Conservation (phyloP, 2,113 vertebrate genomes). For the Pseudopipra pipra region DNA sequence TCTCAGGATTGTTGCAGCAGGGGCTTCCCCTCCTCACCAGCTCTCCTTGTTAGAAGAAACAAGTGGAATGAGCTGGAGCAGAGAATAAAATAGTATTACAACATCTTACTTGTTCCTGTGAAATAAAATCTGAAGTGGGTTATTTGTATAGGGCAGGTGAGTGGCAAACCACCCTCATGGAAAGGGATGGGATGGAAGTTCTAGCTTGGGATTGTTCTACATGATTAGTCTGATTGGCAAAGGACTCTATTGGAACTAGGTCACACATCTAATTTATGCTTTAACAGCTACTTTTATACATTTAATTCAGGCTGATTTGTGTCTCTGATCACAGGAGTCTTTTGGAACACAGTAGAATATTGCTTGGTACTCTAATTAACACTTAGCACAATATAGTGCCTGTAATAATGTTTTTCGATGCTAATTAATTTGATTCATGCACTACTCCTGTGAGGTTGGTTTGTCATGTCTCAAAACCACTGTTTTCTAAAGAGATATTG, state of each 20-base stretch:
- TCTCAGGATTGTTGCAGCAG: neutral
- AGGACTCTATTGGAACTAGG: neutral
- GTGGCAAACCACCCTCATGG: neutral
- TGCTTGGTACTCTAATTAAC: constrained; percentile 16
- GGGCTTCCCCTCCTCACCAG: neutral
- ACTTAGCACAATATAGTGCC: constrained; percentile 11
- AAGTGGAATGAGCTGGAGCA: neutral
- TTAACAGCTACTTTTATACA: neutral
- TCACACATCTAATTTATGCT: neutral
- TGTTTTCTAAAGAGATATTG: neutral
- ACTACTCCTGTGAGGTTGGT: constrained; percentile 1
- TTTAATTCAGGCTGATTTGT: neutral
- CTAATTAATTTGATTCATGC: constrained; percentile 40
- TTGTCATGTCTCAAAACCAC: constrained; percentile 18
- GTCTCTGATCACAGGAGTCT: constrained; percentile 17
- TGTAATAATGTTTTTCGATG: neutral
- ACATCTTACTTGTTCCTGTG: neutral
- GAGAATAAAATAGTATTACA: neutral
- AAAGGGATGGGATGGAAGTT: neutral
- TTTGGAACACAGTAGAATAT: neutral
- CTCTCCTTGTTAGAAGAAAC: neutral
- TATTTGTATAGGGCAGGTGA: neutral
- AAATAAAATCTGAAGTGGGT: neutral
- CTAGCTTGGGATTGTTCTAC: neutral
- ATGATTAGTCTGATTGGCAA: neutral